Percentiles rank a stretch among this genome's conserved stretches.
phyloP scores from a whole-genome alignment of 2,888 invertebrate genomes.

The Tricholauxania praeusta region DNA sequence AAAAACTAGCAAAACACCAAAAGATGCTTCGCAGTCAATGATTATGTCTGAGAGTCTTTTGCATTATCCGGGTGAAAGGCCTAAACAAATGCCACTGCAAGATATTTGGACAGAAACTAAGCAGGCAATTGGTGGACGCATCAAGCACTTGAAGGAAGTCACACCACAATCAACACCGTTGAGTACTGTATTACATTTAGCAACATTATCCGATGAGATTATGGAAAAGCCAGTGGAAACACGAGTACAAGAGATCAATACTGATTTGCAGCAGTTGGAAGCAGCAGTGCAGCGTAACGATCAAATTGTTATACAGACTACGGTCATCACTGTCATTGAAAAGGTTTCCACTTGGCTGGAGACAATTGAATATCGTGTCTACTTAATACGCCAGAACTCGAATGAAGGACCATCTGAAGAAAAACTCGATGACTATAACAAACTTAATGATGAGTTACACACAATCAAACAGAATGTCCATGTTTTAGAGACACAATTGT shows the following conservation, averaged over 20 bases:
- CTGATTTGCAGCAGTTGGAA: conserved; percentile 60
- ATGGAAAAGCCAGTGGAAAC: conserved; percentile 71
- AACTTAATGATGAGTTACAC: conserved; percentile 75
- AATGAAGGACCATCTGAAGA: conserved; percentile 73
- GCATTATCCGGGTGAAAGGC: conserved; percentile 59
- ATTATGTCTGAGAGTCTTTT: conserved; percentile 60
- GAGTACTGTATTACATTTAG: conserved; percentile 74
- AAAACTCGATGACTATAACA: conserved; percentile 73
- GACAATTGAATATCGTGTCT: conserved; percentile 85
- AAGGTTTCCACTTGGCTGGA: conserved; percentile 87
- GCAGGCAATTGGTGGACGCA: conserved; percentile 70
- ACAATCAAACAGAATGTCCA: conserved; percentile 77
- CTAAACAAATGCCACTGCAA: conserved; percentile 26
- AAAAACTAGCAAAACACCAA: conserved; percentile 47
- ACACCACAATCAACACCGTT: conserved; percentile 71
- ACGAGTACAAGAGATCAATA: conserved; percentile 72
- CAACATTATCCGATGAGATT: conserved; percentile 72
- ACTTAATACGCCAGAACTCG: conserved; percentile 72
- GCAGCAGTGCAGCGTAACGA: conserved; percentile 73
- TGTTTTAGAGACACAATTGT: conserved; percentile 73
- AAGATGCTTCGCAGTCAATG: conserved; percentile 55
- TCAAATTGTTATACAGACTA: conserved; percentile 74
- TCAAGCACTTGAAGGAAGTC: conserved; percentile 70
- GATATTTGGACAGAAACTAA: conserved; percentile 71
- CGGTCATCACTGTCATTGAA: conserved; percentile 81